phyloP scores from a whole-genome alignment of 1,140 invertebrate species.

The Capitella teleta region DNA sequence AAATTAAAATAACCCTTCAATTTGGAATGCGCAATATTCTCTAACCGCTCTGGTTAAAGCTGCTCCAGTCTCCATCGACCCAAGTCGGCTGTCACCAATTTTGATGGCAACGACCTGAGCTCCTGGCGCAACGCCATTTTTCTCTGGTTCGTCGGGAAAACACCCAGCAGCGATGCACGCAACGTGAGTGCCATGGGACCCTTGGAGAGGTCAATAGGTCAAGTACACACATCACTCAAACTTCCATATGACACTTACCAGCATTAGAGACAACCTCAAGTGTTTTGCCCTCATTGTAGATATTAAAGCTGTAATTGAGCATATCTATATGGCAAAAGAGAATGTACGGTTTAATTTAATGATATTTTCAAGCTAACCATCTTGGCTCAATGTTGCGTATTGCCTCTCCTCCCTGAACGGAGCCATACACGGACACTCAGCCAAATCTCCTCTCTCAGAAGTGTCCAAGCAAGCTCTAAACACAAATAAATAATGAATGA shows the following conservation, averaged over 20 bases:
- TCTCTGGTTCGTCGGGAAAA: slow-evolving; percentile 78
- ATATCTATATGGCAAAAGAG: slow-evolving; percentile 50
- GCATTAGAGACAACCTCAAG: slow-evolving; percentile 87
- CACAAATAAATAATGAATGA: too few species aligned
- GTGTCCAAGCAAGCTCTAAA: slow-evolving; percentile 76
- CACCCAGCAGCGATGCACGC: slow-evolving; percentile 86
- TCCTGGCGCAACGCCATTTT: slow-evolving; percentile 90
- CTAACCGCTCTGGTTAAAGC: slow-evolving; percentile 79
- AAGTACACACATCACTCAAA: background rate
- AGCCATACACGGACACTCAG: slow-evolving; percentile 62
- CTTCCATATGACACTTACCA: slow-evolving; percentile 55
- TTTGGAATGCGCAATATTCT: slow-evolving; percentile 37
- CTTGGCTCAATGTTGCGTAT: too few species aligned
- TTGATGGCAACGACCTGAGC: slow-evolving; percentile 88
- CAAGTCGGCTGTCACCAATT: slow-evolving; percentile 76
- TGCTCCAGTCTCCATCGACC: slow-evolving; percentile 92
- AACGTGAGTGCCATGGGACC: slow-evolving; percentile 92
- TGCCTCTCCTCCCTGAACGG: slow-evolving; percentile 73
- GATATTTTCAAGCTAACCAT: too few species aligned
- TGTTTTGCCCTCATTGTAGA: slow-evolving; percentile 81
- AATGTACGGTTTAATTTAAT: too few species aligned
- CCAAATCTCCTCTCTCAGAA: slow-evolving; percentile 67
- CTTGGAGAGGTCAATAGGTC: slow-evolving; percentile 44
- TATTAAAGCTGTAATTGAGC: slow-evolving; percentile 82
- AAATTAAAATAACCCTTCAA: background rate